Percentiles rank a stretch among this genome's conserved stretches.
Evolutionary conservation across 2,113 vertebrate genomes (phyloP).

Genomic region (Apaloderma vittatum): DNA sequence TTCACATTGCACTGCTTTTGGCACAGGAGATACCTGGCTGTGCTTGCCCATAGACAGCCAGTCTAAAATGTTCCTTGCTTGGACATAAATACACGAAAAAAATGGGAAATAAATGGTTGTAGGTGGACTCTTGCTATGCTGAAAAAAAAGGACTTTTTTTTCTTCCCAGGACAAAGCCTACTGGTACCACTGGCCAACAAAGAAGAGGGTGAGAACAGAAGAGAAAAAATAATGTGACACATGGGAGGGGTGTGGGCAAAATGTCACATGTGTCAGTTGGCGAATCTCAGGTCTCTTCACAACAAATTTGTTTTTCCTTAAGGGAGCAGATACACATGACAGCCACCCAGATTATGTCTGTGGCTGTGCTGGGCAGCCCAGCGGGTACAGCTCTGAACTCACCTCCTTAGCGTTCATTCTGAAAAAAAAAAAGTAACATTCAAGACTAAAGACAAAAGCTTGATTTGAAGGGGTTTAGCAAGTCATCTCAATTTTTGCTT

Average conservation of each 20-base stretch:
- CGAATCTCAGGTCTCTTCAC: not conserved
- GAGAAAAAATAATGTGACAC: not conserved
- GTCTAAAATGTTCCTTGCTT: accelerated
- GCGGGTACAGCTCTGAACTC: not conserved
- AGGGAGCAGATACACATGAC: conserved; percentile 9
- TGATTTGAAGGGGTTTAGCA: not conserved
- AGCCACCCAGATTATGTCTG: not conserved
- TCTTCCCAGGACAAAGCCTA: not conserved
- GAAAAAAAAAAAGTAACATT: not conserved
- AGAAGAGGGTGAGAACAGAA: not conserved
- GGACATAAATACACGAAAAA: not conserved
- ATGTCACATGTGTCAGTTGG: not conserved
- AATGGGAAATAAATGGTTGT: not conserved
- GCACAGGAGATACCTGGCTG: not conserved
- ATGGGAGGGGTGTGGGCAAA: not conserved
- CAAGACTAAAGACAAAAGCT: not conserved
- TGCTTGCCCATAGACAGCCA: not conserved
- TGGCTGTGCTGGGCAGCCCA: not conserved
- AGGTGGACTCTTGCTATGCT: not conserved
- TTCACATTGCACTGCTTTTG: not conserved
- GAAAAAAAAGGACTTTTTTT: not conserved
- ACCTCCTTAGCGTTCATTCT: not conserved
- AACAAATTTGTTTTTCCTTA: not conserved
- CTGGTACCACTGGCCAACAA: not conserved
- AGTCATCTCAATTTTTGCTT: not conserved